Percentiles rank a stretch among this genome's conserved stretches.
phyloP scores from a whole-genome alignment of 2,113 vertebrate species.

The Progne subis region DNA sequence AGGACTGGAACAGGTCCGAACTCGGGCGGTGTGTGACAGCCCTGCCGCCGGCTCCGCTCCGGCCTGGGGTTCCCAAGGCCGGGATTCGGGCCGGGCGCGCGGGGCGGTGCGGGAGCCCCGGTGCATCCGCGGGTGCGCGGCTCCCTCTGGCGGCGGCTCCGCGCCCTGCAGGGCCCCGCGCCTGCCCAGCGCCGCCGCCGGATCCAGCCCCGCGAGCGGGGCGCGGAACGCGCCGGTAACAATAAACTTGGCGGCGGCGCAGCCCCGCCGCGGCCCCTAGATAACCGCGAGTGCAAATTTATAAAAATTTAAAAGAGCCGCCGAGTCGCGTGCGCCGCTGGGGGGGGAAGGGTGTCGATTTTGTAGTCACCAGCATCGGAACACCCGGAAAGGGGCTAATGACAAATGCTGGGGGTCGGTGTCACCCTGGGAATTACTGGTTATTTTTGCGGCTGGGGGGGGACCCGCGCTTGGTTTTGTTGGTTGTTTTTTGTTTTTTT shows the following conservation, averaged over 20 bases:
- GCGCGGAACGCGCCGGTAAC: background rate
- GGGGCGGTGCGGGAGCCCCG: background rate
- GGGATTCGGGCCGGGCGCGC: background rate
- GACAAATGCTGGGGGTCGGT: background rate
- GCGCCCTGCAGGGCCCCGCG: background rate
- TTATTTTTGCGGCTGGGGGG: background rate
- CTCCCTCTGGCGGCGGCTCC: conserved; percentile 67
- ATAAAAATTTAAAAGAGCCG: background rate
- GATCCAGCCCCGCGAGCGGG: background rate
- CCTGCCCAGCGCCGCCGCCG: background rate
- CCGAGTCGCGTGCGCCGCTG: background rate
- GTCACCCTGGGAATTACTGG: background rate
- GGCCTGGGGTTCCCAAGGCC: fast-evolving
- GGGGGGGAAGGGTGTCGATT: background rate
- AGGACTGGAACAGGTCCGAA: background rate
- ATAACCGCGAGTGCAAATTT: background rate
- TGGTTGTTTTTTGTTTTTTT: no score
- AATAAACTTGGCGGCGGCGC: background rate
- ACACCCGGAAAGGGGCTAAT: background rate
- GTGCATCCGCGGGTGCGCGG: background rate
- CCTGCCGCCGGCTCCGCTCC: background rate
- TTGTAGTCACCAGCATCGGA: background rate
- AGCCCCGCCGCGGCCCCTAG: background rate
- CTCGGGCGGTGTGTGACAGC: background rate
- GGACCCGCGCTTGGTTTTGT: background rate